Percentiles rank a stretch among this genome's conserved stretches.
Conservation (phyloP, 1,140 invertebrate species). For the Drosophila ohnishii region DNA sequence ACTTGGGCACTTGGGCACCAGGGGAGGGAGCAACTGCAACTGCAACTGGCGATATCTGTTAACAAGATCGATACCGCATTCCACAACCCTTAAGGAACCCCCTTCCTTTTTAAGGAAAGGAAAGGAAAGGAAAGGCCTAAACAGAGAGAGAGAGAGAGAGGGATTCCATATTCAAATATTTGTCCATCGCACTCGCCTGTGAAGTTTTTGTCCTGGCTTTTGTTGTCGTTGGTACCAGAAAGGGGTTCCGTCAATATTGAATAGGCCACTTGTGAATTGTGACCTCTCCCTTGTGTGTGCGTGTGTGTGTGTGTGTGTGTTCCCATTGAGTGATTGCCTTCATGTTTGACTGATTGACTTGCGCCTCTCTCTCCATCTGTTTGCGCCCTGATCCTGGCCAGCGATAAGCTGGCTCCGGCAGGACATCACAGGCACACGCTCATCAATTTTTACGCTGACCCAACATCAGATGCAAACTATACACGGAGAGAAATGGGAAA, state of each 20-base stretch:
- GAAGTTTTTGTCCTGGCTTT: slow-evolving; percentile 59
- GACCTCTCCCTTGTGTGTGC: slow-evolving; percentile 26
- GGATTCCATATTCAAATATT: slow-evolving; percentile 62
- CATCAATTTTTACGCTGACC: slow-evolving; percentile 20
- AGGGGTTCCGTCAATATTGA: slow-evolving; percentile 72
- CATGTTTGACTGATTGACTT: slow-evolving; percentile 65
- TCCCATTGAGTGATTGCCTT: slow-evolving; percentile 72
- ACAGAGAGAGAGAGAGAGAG: not conserved
- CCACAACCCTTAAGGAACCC: slow-evolving; percentile 4
- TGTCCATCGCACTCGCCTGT: slow-evolving; percentile 61
- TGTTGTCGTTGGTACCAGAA: slow-evolving; percentile 19
- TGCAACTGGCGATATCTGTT: slow-evolving; percentile 37
- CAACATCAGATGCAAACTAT: slow-evolving; percentile 50
- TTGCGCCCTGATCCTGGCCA: slow-evolving; percentile 48
- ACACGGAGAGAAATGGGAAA: not conserved
- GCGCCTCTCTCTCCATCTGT: slow-evolving; percentile 31
- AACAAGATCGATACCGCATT: slow-evolving; percentile 51
- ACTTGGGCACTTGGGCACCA: slow-evolving; percentile 2
- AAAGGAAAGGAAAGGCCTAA: slow-evolving; percentile 1
- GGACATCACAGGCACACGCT: slow-evolving; percentile 44
- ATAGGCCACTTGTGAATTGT: slow-evolving; percentile 67
- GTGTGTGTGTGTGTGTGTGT: slow-evolving; percentile 37
- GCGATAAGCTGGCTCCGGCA: slow-evolving; percentile 56
- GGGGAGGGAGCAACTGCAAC: not conserved
- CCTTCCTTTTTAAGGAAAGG: not conserved